phyloP scores from a whole-genome alignment of 2,113 vertebrate species.

The Amblyornis subalaris region DNA sequence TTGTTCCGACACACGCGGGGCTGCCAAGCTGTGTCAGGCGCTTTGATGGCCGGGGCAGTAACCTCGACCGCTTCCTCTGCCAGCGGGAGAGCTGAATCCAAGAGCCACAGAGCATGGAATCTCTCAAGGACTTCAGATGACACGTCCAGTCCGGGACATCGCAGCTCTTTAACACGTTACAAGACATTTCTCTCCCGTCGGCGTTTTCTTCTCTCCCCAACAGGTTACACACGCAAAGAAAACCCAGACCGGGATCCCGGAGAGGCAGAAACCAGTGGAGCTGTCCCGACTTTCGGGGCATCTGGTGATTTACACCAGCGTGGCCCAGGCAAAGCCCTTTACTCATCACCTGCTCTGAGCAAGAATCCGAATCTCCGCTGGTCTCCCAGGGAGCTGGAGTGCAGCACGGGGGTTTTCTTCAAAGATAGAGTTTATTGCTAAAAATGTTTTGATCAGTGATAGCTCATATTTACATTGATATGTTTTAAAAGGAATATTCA shows the following conservation, averaged over 20 bases:
- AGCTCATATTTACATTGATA: slow-evolving; percentile 84
- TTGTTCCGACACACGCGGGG: neutral
- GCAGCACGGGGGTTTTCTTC: slow-evolving; percentile 46
- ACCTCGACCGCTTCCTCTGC: neutral
- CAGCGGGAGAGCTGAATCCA: neutral
- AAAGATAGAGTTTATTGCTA: slow-evolving; percentile 90
- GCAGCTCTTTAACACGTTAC: fast-evolving
- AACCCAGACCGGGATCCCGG: neutral
- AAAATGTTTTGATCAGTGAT: slow-evolving; percentile 75
- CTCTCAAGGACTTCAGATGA: neutral
- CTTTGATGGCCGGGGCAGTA: neutral
- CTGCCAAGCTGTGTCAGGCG: neutral
- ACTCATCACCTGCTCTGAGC: neutral
- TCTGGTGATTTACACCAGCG: neutral
- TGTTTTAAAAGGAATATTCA: slow-evolving; percentile 87
- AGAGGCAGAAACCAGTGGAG: neutral
- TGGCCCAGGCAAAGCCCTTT: neutral
- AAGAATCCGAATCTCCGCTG: neutral
- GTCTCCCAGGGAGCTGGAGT: slow-evolving; percentile 3
- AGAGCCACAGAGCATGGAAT: neutral
- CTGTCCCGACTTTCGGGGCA: neutral
- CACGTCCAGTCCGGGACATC: neutral
- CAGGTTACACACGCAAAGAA: neutral
- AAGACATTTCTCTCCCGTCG: neutral
- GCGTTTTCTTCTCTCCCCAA: neutral